Conservation (phyloP, 2,113 vertebrate species). For the Thomomys bottae region DNA sequence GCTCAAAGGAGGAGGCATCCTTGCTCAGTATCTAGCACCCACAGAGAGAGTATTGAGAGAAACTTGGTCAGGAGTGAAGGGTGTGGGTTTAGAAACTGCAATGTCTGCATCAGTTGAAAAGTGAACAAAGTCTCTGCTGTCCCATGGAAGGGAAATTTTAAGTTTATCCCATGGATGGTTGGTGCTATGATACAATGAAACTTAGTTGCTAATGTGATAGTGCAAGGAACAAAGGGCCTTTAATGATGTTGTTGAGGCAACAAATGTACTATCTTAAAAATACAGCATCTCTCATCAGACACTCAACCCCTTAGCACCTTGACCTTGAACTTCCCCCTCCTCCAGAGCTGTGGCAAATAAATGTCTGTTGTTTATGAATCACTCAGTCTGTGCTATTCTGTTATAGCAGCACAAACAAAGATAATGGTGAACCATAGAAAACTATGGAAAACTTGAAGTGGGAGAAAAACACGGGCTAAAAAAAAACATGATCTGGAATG, state of each 20-base stretch:
- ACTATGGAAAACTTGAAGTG: background rate
- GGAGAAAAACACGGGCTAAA: background rate
- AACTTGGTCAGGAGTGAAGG: too few relatives aligned
- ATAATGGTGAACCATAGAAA: background rate
- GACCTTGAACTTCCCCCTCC: background rate
- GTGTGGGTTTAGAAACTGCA: too few relatives aligned
- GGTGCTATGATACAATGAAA: background rate
- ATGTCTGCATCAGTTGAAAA: too few relatives aligned
- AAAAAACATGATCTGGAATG: too few relatives aligned
- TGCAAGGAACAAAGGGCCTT: background rate
- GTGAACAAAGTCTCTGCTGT: background rate
- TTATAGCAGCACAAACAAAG: background rate
- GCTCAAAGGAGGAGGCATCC: background rate
- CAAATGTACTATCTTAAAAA: background rate
- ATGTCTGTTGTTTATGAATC: background rate
- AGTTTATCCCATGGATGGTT: background rate
- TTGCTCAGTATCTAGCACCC: background rate
- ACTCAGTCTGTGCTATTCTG: background rate
- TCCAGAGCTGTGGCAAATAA: background rate
- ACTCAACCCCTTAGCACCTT: background rate
- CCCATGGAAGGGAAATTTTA: background rate
- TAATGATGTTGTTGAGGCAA: too few relatives aligned
- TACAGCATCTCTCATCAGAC: background rate
- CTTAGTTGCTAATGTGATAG: background rate
- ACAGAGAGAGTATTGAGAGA: background rate